A percentile compares a stretch with the other conserved stretches of the same genome.
Conservation (phyloP, 2,888 invertebrate genomes). For the Rhyacophila evoluta region DNA sequence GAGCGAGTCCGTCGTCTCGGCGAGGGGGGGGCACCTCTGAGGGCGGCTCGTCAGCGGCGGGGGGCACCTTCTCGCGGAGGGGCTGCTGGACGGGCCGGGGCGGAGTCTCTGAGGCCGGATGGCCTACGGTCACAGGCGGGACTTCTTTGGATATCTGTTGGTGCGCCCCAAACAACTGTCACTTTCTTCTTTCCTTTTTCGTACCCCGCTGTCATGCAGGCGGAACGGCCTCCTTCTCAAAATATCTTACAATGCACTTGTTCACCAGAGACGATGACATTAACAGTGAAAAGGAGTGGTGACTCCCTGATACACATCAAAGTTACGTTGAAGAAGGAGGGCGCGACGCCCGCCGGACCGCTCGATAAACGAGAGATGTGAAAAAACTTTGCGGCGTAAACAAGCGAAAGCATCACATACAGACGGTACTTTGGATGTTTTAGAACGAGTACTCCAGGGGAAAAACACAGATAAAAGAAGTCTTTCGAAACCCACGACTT, state of each 20-base stretch:
- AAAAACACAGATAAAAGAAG: slow-evolving; percentile 35
- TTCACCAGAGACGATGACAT: too few species aligned
- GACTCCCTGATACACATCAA: not conserved
- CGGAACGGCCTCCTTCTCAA: not conserved
- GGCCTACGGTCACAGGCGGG: slow-evolving; percentile 57
- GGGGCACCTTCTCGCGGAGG: slow-evolving; percentile 57
- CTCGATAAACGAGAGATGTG: slow-evolving; percentile 19
- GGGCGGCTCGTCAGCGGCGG: slow-evolving; percentile 39
- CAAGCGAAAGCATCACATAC: slow-evolving; percentile 46
- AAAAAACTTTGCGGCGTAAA: slow-evolving; percentile 35
- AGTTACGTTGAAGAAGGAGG: not conserved
- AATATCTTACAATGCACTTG: not conserved
- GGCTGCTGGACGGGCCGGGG: slow-evolving; percentile 56
- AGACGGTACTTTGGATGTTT: slow-evolving; percentile 25
- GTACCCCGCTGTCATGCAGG: slow-evolving; percentile 2
- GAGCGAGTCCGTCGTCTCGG: slow-evolving; percentile 57
- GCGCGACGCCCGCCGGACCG: not conserved
- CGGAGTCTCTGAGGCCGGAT: slow-evolving; percentile 57
- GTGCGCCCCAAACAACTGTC: slow-evolving; percentile 58
- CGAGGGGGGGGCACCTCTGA: slow-evolving; percentile 49
- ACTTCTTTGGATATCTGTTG: slow-evolving; percentile 72
- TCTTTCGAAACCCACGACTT: slow-evolving; percentile 35
- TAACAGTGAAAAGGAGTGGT: not conserved
- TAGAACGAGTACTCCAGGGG: slow-evolving; percentile 13
- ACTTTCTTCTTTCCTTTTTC: slow-evolving; percentile 55